A percentile compares a stretch with the other conserved stretches of the same genome.
phyloP scores from a whole-genome alignment of 1,140 invertebrate species.

The Paracyclopina nana region DNA sequence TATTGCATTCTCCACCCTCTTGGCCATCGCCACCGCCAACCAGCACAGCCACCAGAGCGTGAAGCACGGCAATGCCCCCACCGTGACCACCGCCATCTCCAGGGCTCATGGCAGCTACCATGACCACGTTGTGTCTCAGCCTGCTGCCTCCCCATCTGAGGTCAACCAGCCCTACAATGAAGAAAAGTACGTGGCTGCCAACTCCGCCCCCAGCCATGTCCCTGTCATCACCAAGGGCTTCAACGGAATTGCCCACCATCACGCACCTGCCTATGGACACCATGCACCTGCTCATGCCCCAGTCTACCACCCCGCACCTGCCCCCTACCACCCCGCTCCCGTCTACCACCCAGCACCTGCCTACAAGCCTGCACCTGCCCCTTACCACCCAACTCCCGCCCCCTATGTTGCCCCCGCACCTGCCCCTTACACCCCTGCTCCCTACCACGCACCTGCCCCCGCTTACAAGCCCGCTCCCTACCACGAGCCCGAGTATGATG shows the following conservation, averaged over 20 bases:
- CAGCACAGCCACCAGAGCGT: slow-evolving; percentile 12
- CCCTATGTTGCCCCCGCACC: slow-evolving; percentile 7
- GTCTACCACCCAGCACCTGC: slow-evolving; percentile 15
- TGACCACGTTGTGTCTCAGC: background rate
- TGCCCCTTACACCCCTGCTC: slow-evolving; percentile 9
- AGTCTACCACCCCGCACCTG: background rate
- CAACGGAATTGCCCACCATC: background rate
- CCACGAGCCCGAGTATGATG: background rate
- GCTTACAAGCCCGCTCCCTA: slow-evolving; percentile 10
- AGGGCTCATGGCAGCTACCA: slow-evolving; percentile 5
- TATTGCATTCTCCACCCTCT: slow-evolving; percentile 9
- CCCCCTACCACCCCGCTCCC: slow-evolving; percentile 3
- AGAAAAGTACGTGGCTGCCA: background rate
- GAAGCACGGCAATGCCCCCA: slow-evolving; percentile 2
- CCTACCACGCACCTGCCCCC: slow-evolving; percentile 14
- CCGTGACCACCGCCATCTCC: background rate
- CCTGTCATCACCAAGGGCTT: background rate
- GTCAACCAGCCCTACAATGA: slow-evolving; percentile 1
- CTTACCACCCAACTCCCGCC: slow-evolving; percentile 15
- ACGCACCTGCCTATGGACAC: background rate
- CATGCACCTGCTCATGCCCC: slow-evolving; percentile 7
- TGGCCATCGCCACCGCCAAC: slow-evolving; percentile 10
- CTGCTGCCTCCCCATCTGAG: background rate
- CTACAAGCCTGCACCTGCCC: slow-evolving; percentile 16
- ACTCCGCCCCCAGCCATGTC: background rate